Evolutionary conservation across 1,140 invertebrate species (phyloP).

Genomic region (Drosophila sproati): DNA sequence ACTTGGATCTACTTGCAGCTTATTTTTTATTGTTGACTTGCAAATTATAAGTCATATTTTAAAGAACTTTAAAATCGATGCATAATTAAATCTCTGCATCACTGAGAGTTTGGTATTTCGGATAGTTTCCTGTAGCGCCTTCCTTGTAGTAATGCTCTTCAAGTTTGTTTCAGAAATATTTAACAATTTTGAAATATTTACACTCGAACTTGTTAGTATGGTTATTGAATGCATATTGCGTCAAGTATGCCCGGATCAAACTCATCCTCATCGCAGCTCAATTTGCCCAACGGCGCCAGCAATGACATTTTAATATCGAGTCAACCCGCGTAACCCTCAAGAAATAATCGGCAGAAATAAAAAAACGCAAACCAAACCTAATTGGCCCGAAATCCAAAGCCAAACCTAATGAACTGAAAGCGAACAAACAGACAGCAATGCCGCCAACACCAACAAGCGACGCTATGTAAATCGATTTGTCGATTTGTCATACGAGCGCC

Average conservation of each 20-base stretch:
- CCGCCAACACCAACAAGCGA: constrained; percentile 36
- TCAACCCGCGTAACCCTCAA: constrained; percentile 15
- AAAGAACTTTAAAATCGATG: no score
- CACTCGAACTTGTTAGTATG: no score
- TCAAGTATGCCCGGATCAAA: not conserved
- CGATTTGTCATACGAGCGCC: constrained; percentile 75
- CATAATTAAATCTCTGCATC: no score
- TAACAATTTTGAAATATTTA: no score
- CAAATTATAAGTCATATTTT: no score
- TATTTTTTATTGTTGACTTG: no score
- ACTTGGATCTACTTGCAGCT: not conserved
- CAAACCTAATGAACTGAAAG: constrained; percentile 69
- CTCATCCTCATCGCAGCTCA: not conserved
- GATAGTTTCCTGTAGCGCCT: no score
- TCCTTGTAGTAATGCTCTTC: not conserved
- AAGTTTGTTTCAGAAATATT: not conserved
- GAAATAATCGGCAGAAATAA: not conserved
- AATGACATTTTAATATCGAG: constrained; percentile 51
- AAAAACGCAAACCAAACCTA: constrained; percentile 45
- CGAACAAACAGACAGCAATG: constrained; percentile 12
- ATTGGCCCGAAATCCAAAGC: constrained; percentile 60
- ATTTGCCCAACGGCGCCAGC: constrained; percentile 33
- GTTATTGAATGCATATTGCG: not conserved
- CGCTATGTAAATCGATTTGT: constrained; percentile 78
- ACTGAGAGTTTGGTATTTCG: no score